A percentile compares a stretch with the other conserved stretches of the same genome.
phyloP scores from a whole-genome alignment of 2,797 vertebrate species.

The Hyperoplus immaculatus region DNA sequence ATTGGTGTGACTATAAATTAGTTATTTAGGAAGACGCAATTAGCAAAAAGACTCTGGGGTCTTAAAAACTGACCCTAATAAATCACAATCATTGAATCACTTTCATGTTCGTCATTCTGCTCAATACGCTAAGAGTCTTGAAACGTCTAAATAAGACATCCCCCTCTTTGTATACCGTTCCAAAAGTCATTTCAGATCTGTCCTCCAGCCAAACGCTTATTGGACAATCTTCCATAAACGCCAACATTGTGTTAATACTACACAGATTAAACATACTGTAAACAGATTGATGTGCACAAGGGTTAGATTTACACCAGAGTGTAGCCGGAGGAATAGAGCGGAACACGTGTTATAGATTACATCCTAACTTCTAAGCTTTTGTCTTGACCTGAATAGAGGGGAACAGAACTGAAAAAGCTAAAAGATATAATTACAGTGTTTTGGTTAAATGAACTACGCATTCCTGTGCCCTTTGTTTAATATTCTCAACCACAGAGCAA shows the following conservation, averaged over 20 bases:
- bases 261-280: constrained; percentile 56
- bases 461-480: constrained; percentile 58
- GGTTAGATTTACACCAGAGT: constrained; percentile 6
- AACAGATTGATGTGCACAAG: constrained; percentile 41
- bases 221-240: constrained; percentile 7
- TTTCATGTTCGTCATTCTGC: constrained; percentile 38
- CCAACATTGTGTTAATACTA: constrained; percentile 20
- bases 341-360: constrained; percentile 72
- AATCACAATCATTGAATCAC: constrained; percentile 71
- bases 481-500: constrained; percentile 29
- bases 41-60: constrained; percentile 60
- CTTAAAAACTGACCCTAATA: constrained; percentile 67
- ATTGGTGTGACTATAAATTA: constrained; percentile 65
- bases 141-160: constrained; percentile 33
- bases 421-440: constrained; percentile 71
- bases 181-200: constrained; percentile 9
- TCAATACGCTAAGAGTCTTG: constrained; percentile 22
- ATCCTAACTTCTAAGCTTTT: constrained; percentile 64
- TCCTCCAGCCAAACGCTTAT: constrained; percentile 1
- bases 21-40: constrained; percentile 71
- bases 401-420: constrained; percentile 40
- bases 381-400: constrained; percentile 61
- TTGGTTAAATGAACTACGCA: constrained; percentile 52
- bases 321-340: constrained; percentile 31
- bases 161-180: constrained; percentile 13